These are phyloP conservation scores for Trichacis sp. DNA, from an alignment of 2,888 invertebrate genomes.

Conservation along the genomic window DNA sequence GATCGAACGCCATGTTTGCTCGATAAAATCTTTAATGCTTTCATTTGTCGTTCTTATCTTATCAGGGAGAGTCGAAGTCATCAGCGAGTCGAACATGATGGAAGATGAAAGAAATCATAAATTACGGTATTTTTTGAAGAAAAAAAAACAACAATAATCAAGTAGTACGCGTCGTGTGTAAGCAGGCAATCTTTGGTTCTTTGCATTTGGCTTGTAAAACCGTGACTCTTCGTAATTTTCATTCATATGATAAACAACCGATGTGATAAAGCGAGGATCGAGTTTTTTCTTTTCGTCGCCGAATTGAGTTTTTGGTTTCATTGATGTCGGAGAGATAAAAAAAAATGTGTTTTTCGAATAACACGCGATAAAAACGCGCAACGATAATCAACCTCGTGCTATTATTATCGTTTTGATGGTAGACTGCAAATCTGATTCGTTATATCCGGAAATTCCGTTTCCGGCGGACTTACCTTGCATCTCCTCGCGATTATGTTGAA, in stretches of 20 bases:
- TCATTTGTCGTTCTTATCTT: constrained; percentile 33
- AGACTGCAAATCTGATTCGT: constrained; percentile 39
- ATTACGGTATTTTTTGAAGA: constrained; percentile 10
- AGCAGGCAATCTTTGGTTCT: not conserved
- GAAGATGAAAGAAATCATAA: constrained; percentile 7
- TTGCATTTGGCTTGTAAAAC: not conserved
- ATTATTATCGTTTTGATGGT: constrained; percentile 33
- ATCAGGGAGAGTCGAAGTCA: too few relatives aligned
- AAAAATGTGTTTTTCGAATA: too few relatives aligned
- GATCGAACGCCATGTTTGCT: too few relatives aligned
- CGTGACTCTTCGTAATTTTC: constrained; percentile 15
- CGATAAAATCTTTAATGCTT: constrained; percentile 16
- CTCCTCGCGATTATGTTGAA: constrained; percentile 75
- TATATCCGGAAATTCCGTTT: constrained; percentile 44
- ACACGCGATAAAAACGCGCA: constrained; percentile 34
- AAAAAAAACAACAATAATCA: constrained; percentile 13
- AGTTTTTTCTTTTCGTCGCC: not conserved
- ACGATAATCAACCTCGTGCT: constrained; percentile 35
- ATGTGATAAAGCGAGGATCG: constrained; percentile 10
- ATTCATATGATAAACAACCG: constrained; percentile 17
- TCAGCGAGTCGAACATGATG: constrained; percentile 36
- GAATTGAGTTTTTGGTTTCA: too few relatives aligned
- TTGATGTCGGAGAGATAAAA: too few relatives aligned
- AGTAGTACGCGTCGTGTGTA: constrained; percentile 2
- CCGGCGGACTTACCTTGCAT: constrained; percentile 71